Evolutionary conservation across 2,888 invertebrate genomes (phyloP), one percentile per base, ranked within the genome.

Genomic region (Apoda limacodes): DNA sequence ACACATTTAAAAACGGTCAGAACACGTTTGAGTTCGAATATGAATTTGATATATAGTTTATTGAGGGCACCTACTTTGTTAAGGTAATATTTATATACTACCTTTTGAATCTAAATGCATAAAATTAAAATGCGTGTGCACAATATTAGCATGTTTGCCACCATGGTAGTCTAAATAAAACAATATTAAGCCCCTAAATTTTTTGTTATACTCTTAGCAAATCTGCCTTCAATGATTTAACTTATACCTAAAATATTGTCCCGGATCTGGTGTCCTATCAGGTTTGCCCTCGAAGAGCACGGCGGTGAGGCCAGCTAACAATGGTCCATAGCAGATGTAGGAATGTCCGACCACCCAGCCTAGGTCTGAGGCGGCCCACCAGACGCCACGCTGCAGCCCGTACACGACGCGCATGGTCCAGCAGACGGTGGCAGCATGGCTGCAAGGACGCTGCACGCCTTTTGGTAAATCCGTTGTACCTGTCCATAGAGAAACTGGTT

Each of bases 331-430:
- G 62, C 94, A 93, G 46, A 95, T 95, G 62, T 95, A 97, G 0
- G 95, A 95, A 57, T 95, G 95, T 0, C 96, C 96, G 1, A 96
- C 95, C 1, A 96, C 95, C 94, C 94, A 94, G 7, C 94, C 94
- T 30, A 92, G 82, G 54, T 91, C 91, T 22, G 95, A 95, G 0
- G 93, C 93, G 9, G 90, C 89, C 94, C 95, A 97, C 88, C 95
- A 96, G 11, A 95, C 93, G 7, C 88, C 86, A 5, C 85, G 83
- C 22, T 84, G 82, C 55, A 93, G 80, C 1, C 91, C 94, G 52
- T 95, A 97, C 23, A 95, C 84, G 0, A 85, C 82, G 40, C 85
- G 85, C 88, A 97, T 89, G 0, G 90, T 86, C 89, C 95, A 96
- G 54, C 90, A 87, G 3, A 97, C 70, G 0, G 88, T 87, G 0